These are phyloP conservation scores for Monopis laevigella DNA, from an alignment of 2,888 invertebrate species.

Conservation along the genomic window DNA sequence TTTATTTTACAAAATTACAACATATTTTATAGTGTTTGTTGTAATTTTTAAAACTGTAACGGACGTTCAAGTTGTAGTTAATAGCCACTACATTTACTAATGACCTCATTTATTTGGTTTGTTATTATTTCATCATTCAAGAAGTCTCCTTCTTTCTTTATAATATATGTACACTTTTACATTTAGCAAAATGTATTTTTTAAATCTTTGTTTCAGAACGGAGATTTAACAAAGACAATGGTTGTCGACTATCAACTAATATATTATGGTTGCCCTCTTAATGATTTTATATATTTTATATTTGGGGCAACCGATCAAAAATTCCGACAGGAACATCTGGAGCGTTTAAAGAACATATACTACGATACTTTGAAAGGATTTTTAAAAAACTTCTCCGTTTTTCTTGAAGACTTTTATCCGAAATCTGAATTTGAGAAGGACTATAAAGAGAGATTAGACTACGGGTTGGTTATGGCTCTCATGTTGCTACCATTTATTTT, in stretches of 20 bases:
- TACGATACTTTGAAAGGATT: slow-evolving; percentile 26
- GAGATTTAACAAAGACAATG: slow-evolving; percentile 1
- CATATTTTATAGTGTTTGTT: too few relatives aligned
- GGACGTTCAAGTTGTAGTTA: too few relatives aligned
- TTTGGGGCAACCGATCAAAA: slow-evolving; percentile 24
- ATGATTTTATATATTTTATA: slow-evolving; percentile 28
- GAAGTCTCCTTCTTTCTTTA: too few relatives aligned
- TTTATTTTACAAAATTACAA: too few relatives aligned
- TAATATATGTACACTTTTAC: too few relatives aligned
- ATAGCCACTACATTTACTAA: too few relatives aligned
- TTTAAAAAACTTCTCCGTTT: slow-evolving; percentile 26
- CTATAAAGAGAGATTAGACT: slow-evolving; percentile 28
- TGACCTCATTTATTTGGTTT: too few relatives aligned
- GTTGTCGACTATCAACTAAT: slow-evolving; percentile 28
- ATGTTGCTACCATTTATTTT: slow-evolving; percentile 29
- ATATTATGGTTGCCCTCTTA: slow-evolving; percentile 25
- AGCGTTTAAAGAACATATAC: slow-evolving; percentile 30
- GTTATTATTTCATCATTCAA: too few relatives aligned
- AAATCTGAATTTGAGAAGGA: slow-evolving; percentile 28
- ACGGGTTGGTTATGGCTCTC: slow-evolving; percentile 27
- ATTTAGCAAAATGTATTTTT: too few relatives aligned
- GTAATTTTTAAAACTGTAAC: too few relatives aligned
- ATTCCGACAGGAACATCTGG: slow-evolving; percentile 29
- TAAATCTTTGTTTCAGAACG: slow-evolving; percentile 10
- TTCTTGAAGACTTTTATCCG: slow-evolving; percentile 27